Evolutionary conservation across 1,140 invertebrate genomes (phyloP), one percentile per base, ranked within the genome.

Genomic region (Sinonovacula constricta): DNA sequence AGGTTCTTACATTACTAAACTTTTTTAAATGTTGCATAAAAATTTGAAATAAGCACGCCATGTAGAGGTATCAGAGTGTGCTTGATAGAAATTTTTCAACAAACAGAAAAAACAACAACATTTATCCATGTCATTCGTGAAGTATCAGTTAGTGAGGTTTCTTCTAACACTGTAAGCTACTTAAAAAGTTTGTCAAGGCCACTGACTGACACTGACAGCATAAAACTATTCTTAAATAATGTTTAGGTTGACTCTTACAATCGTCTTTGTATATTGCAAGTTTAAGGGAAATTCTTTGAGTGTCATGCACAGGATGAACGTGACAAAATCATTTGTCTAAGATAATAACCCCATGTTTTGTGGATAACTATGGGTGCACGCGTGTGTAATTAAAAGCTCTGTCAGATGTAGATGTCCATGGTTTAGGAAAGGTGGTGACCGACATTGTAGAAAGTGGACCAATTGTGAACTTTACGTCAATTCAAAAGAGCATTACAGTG

Each of bases 371-470:
- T 59, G 26, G 60, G 74, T 3, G 31, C 4, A 5, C 80, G 67
- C 26, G 68, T 81, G 0, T 81, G 53, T 30, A 71, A 14, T 33
- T 81, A 12, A 28, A 65, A 14, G 72, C 77, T 45, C 60, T 76
- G 36, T 26, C 24, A 18, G 63, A 71, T 18, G 26, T 63, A 31
- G 22, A 75, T 1, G 71, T 77, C 1, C 77, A 77, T 77, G 80
- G 74, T 18, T 26, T 24, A 18, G 59, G 33, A n/a, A 74, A 66
- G 18, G 49, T 22, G 26, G 56, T 75, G 5, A 24, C 7, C 39
- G 39, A 34, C 15, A 36, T 72, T 26, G 45, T n/a, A n/a, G 53
- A 28, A 24, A 18, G 49, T 15, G 14, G 15, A 3, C 71, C 54
- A 5, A 3, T 31, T 69, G 54, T 81, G n/a, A 33, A 62, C n/a